Conservation (phyloP, 2,797 vertebrate species). For the Dipus sagitta region DNA sequence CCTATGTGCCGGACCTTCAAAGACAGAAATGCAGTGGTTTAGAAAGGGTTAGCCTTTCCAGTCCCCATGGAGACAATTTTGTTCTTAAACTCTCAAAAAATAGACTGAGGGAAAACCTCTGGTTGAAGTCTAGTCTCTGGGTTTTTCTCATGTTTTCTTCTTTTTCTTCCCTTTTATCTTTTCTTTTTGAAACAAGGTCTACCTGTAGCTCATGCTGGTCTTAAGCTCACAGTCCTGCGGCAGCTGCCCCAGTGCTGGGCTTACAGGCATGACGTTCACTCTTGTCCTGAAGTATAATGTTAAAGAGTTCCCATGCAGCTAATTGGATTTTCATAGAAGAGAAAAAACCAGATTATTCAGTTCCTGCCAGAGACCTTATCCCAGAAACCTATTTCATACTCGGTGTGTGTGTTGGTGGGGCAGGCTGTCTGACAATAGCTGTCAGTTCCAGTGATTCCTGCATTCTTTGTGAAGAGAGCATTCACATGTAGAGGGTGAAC, state of each 20-base stretch:
- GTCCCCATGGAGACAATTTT: rapidly evolving
- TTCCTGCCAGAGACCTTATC: background rate
- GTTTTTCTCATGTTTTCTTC: too few species aligned
- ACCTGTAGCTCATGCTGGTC: too few species aligned
- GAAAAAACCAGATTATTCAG: too few species aligned
- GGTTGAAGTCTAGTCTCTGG: background rate
- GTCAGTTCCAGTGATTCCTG: too few species aligned
- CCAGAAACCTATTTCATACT: background rate
- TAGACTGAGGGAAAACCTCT: background rate
- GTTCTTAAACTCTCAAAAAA: background rate
- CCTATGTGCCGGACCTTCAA: too few species aligned
- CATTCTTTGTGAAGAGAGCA: background rate
- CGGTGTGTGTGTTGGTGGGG: rapidly evolving
- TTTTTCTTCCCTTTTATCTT: too few species aligned
- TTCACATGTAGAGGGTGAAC: rapidly evolving
- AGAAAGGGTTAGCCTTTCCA: too few species aligned
- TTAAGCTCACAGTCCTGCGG: too few species aligned
- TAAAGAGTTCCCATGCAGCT: too few species aligned
- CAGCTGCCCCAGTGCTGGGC: too few species aligned
- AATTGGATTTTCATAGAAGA: background rate
- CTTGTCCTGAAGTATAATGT: too few species aligned
- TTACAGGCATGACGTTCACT: too few species aligned
- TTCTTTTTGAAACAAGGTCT: background rate
- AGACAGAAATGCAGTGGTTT: background rate
- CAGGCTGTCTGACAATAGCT: background rate